Evolutionary conservation across 2,113 vertebrate genomes (phyloP), one percentile per base, ranked within the genome.

Genomic region (Nematolebias whitei): DNA sequence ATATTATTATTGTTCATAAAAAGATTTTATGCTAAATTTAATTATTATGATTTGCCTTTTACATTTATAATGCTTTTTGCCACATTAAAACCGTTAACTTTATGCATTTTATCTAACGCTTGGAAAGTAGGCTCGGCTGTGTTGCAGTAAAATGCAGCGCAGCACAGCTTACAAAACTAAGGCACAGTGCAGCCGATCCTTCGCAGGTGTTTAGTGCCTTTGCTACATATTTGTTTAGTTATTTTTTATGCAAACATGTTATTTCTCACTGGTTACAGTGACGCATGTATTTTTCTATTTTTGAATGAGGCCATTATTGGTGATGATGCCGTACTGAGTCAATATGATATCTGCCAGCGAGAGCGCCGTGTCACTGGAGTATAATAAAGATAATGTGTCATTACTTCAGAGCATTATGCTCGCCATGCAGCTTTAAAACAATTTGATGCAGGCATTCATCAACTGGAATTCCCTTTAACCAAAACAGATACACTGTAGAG

Each of bases 391-490:
- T 13, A 22, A 24, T 73, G 52, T 65, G 60, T 76, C 67, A 63
- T 68, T 68, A 76, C 68, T 78, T 66, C 66, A 63, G 66, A 53
- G 60, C 67, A 57, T 40, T 59, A 3, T 65, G 68, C 50, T 74
- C 63, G 62, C 48, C 48, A 78, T 66, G 74, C 65, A 80, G 70
- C 54, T 85, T 29, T 39, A 16, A 26, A 45, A 35, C 40, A 32
- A 38, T 54, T 71, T n/a, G 26, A 12, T 26, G 49, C 26, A 59
- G 44, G 74, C 8, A 26, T 22, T 59, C 44, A 74, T 57, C 59
- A 69, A 54, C 32, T 40, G 14, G 68, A 76, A 71, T 24, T 55
- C 65, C 15, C 50, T 19, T 57, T 35, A 39, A 63, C 45, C 45
- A 58, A 48, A 61, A 5, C 20, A 29, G 60, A 79, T n/a, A n/a